These are phyloP conservation scores for Caenorhabditis uteleia DNA, from an alignment of 2,888 invertebrate genomes.

Conservation along the genomic window DNA sequence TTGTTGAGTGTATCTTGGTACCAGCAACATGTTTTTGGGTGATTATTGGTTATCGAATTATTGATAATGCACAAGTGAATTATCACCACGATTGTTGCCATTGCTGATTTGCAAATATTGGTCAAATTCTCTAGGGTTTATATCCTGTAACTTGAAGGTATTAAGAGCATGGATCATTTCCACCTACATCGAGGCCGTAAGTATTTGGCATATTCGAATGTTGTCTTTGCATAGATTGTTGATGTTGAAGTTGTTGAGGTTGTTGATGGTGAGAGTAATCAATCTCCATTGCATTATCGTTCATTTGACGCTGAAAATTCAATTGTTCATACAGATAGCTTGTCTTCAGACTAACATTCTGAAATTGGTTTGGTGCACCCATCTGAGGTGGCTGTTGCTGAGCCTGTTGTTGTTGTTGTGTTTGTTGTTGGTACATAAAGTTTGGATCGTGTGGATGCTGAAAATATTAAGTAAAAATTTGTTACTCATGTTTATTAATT, in stretches of 20 bases:
- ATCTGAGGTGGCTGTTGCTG: background rate
- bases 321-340: too few relatives aligned
- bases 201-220: conserved; percentile 12
- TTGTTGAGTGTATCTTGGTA: too few relatives aligned
- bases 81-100: conserved; percentile 18
- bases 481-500: conserved; percentile 2
- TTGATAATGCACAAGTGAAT: conserved; percentile 36
- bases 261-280: conserved; percentile 21
- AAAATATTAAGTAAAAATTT: conserved; percentile 1
- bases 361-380: conserved; percentile 3
- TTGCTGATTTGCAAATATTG: conserved; percentile 43
- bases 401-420: conserved; percentile 14
- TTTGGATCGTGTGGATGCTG: conserved; percentile 17
- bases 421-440: conserved; percentile 13
- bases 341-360: conserved; percentile 1
- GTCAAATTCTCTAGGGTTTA: conserved; percentile 51
- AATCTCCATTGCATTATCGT: conserved; percentile 34
- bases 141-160: conserved; percentile 31
- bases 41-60: too few relatives aligned
- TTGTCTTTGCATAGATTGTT: too few relatives aligned
- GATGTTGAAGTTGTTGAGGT: conserved; percentile 15
- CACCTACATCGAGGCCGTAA: background rate
- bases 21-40: too few relatives aligned
- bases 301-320: conserved; percentile 18
- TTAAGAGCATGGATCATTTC: conserved; percentile 1